Conservation (phyloP, 2,113 vertebrate genomes). For the Oxyura jamaicensis region DNA sequence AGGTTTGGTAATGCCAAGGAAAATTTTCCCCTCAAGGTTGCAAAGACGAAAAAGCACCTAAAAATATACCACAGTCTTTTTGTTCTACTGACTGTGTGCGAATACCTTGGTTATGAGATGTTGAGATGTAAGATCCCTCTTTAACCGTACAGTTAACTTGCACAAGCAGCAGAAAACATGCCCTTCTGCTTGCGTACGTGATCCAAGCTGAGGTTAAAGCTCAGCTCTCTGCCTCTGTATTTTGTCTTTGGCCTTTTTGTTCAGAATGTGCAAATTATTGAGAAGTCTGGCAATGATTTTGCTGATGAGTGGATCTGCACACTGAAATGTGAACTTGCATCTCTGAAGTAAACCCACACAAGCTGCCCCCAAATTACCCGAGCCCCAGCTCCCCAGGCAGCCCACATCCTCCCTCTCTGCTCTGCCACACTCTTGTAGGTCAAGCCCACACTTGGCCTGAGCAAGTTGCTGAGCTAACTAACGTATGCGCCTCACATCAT, state of each 20-base stretch:
- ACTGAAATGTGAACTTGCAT: not conserved
- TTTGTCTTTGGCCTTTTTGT: slow-evolving; percentile 30
- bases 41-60: not conserved
- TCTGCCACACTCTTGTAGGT: not conserved
- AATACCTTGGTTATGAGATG: not conserved
- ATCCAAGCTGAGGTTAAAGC: not conserved
- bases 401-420: accelerated
- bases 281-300: not conserved
- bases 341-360: not conserved
- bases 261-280: slow-evolving; percentile 7
- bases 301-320: not conserved
- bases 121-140: not conserved
- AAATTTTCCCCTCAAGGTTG: not conserved
- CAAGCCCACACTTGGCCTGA: accelerated
- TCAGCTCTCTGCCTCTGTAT: not conserved
- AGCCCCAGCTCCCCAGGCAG: not conserved
- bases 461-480: not conserved
- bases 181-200: not conserved
- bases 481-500: not conserved
- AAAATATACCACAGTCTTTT: not conserved
- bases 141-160: not conserved
- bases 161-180: not conserved
- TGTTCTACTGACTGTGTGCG: not conserved
- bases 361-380: accelerated
- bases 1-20: not conserved